Base-by-base conservation (phyloP, 2,797 vertebrate genomes). In the Gouania willdenowi region DNA sequence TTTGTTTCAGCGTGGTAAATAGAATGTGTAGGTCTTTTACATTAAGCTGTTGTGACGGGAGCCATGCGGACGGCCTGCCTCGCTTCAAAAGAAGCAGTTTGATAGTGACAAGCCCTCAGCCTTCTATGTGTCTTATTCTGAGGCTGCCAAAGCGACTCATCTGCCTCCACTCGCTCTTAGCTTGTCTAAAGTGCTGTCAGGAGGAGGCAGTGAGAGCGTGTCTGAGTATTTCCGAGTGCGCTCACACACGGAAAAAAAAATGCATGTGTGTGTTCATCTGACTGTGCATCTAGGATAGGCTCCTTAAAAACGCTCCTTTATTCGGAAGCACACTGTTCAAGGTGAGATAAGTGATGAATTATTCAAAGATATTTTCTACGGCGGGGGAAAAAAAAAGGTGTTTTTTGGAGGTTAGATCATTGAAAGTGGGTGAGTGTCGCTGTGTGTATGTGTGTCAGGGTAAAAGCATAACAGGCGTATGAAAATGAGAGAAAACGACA, bases 341-440 rank as follows among this genome's bases (percentile, higher is more conserved):
- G 82, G 81, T 84, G 83, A 84, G 66, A 71, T 73, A 71, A 74
- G 62, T 40, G 41, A 79, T 87, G 78, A 84, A 87, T 86, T 78
- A 86, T 84, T 86, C 83, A 86, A 69, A 69, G 64, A 64, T 75
- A 63, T 79, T 81, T 81, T 66, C 66, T 56, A 53, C 60, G 53
- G 47, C 58, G 61, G 68, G 58, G 80, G 79, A 71, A 76, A 53
- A 48, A 80, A 79, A 71, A 76, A 53, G 48, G 52, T 76, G 71
- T 83, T 83, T 81, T n/a, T 78, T 71, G 53, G 71, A 81, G 75
- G 69, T 85, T 82, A 77, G 72, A 73, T 55, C 60, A 72, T 52
- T 70, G 63, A 71, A 70, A 46, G 63, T 59, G 46, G 41, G 24
- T 47, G 37, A 23, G 29, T 6, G 19, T 20, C 19, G 5, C 4